Evolutionary conservation across 2,797 vertebrate genomes (phyloP).

Genomic region (Linurgus olivaceus): DNA sequence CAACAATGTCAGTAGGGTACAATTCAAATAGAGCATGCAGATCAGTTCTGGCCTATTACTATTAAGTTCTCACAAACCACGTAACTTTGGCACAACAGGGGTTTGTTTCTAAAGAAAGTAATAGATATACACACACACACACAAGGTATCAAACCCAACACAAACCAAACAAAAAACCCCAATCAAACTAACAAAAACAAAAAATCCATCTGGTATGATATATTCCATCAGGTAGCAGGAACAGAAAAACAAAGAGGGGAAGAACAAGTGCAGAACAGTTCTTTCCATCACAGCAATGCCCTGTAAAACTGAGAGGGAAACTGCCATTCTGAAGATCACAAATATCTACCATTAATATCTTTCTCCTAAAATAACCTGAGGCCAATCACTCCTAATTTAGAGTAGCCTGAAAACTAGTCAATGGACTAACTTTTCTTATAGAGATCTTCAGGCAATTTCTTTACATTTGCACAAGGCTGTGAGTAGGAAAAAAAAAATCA

Average conservation of each 20-base stretch:
- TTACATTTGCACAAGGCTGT: not conserved
- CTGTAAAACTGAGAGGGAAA: not conserved
- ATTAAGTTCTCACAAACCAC: not conserved
- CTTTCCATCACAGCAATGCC: not conserved
- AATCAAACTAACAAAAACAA: not conserved
- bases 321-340: not conserved
- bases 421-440: not conserved
- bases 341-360: not conserved
- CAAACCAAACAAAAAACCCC: not conserved
- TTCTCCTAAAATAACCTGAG: not conserved
- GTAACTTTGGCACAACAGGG: not conserved
- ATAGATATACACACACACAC: not conserved
- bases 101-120: not conserved
- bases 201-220: not conserved
- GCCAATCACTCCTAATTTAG: not conserved
- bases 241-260: not conserved
- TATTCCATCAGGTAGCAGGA: not conserved
- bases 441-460: not conserved
- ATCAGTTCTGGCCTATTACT: not conserved
- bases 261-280: not conserved
- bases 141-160: not conserved
- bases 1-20: not conserved
- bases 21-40: slow-evolving; percentile 24
- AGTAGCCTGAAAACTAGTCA: not conserved
- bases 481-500: not conserved